These are phyloP conservation scores for Loriculus beryllinus DNA, from an alignment of 2,797 vertebrate genomes.

Conservation along the genomic window DNA sequence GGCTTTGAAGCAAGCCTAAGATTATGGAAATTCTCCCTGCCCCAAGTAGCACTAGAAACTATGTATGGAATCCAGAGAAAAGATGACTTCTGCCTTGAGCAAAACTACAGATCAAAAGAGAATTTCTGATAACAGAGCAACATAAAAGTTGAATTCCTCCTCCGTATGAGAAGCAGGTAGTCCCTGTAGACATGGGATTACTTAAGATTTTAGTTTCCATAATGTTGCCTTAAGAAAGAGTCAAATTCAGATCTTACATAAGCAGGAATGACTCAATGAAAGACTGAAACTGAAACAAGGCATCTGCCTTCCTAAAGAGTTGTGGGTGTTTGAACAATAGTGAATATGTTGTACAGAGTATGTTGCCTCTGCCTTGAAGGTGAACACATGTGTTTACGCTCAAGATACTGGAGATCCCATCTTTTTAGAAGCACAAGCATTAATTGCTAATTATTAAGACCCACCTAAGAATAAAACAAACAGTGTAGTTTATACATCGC, in stretches of 20 bases:
- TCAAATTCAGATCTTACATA: slow-evolving; percentile 50
- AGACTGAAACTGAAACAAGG: slow-evolving; percentile 53
- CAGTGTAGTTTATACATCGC: background rate
- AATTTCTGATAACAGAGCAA: background rate
- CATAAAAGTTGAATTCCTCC: background rate
- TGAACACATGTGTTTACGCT: background rate
- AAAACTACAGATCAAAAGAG: background rate
- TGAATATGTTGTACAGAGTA: background rate
- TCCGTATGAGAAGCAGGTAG: background rate
- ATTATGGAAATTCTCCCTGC: background rate
- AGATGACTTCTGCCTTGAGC: background rate
- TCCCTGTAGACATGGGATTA: slow-evolving; percentile 20
- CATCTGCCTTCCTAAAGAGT: slow-evolving; percentile 42
- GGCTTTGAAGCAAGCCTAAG: background rate
- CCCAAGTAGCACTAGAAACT: background rate
- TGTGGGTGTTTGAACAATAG: slow-evolving; percentile 49
- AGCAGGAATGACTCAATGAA: slow-evolving; percentile 46
- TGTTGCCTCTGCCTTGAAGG: slow-evolving; percentile 18
- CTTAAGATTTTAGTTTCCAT: slow-evolving; percentile 53
- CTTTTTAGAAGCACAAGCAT: background rate
- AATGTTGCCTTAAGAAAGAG: background rate
- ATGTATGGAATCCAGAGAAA: background rate
- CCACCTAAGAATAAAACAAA: background rate
- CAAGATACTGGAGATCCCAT: background rate
- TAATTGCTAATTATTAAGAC: background rate